These are phyloP conservation scores for Hylaeus anthracinus DNA, from an alignment of 1,140 invertebrate genomes.

Conservation along the genomic window DNA sequence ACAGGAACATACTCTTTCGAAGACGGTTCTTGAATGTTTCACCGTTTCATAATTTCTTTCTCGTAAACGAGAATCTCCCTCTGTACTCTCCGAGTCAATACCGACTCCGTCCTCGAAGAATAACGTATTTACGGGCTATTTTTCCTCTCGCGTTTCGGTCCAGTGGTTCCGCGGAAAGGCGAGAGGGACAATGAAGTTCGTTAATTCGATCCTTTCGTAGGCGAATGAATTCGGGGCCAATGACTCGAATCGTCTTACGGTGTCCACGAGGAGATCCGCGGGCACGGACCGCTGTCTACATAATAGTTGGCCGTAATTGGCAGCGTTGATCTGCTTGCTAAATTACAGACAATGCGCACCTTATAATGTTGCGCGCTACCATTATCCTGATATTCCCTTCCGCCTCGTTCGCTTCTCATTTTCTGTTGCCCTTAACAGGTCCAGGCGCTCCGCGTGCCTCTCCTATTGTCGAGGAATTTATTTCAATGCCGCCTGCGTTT, in stretches of 20 bases:
- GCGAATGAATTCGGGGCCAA: constrained; percentile 44
- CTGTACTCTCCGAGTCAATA: not conserved
- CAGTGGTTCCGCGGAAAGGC: not conserved
- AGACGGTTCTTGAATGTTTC: too few relatives aligned
- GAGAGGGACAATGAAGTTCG: constrained; percentile 52
- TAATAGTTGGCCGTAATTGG: constrained; percentile 66
- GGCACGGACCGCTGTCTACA: constrained; percentile 16
- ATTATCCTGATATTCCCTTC: constrained; percentile 57
- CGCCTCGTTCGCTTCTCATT: constrained; percentile 47
- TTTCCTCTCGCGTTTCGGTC: not conserved
- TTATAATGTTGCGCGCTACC: constrained; percentile 54
- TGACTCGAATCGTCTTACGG: constrained; percentile 50
- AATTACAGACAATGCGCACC: constrained; percentile 67
- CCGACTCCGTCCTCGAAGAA: not conserved
- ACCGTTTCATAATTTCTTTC: not conserved
- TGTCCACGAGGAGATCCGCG: constrained; percentile 32
- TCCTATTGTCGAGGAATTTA: constrained; percentile 58
- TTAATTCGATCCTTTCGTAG: constrained; percentile 28
- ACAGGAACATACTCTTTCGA: too few relatives aligned
- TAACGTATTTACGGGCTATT: constrained; percentile 10
- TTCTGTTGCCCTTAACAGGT: constrained; percentile 48
- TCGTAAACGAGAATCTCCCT: too few relatives aligned
- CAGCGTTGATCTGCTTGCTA: constrained; percentile 60
- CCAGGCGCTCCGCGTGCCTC: constrained; percentile 33
- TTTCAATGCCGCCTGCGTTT: constrained; percentile 46